Evolutionary conservation across 2,888 invertebrate genomes (phyloP), one percentile per base, ranked within the genome.

Genomic region (Gerosis bhagava): DNA sequence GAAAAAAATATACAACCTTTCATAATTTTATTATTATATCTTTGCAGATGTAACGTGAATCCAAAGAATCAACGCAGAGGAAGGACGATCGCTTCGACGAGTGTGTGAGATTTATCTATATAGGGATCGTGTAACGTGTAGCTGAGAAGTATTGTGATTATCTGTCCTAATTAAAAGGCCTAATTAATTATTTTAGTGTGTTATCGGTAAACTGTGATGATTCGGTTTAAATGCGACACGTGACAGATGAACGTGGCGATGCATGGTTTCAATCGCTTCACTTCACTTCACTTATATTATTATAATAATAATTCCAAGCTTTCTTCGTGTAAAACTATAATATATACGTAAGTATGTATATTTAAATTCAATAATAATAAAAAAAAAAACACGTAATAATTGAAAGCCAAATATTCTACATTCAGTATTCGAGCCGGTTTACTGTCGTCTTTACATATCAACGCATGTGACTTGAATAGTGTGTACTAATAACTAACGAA

Each of bases 161-260:
- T 82, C 80, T 84, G 83, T 86, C 86, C 87, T 84, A 83, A n/a
- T n/a, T n/a, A 79, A 79, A 87, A 78, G 87, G 87, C 87, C 87
- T 88, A 88, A 88, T 88, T 88, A 88, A 88, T 83, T 87, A 86
- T 82, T 80, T 79, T 83, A 88, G 77, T 77, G 68, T 83, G 81
- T 81, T 82, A 81, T 77, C 78, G 66, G 70, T 80, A 81, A 76
- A 72, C 80, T 86, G 83, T 83, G 82, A 83, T 6, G 19, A 3
- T 19, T 83, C 71, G 75, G 69, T 71, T 70, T 67, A 70, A 70
- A 63, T 59, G 65, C 62, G 59, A 58, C 63, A 70, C 59, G 63
- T 63, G 67, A 62, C 56, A 52, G 58, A 52, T 57, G 51, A 53
- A 54, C 47, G 48, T 53, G 35, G 40, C 29, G 56, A 61, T 60